Evolutionary conservation across 2,888 invertebrate genomes (phyloP).

Genomic region (Andrena haemorrhoa): DNA sequence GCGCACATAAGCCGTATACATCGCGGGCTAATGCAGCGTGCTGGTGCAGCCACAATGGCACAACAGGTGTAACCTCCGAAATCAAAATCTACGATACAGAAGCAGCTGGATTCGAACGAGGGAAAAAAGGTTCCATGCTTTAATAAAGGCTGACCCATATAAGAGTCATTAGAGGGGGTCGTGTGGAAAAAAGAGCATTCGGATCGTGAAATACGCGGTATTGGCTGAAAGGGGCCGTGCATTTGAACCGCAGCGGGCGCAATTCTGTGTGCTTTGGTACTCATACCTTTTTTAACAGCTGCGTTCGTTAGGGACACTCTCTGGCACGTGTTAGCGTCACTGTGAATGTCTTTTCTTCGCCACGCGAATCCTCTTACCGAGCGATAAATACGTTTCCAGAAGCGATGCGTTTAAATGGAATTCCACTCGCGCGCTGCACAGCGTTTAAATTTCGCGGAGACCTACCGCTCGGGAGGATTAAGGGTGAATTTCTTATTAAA

Average conservation of each 20-base stretch:
- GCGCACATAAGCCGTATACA: not conserved
- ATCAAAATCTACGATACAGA: slow-evolving; percentile 24
- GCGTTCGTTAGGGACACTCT: not conserved
- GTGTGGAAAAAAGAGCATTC: slow-evolving; percentile 35
- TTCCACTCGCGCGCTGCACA: not conserved
- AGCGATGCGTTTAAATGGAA: not conserved
- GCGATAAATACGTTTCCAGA: not conserved
- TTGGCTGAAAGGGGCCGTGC: slow-evolving; percentile 19
- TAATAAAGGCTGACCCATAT: slow-evolving; percentile 57
- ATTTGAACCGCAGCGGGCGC: not conserved
- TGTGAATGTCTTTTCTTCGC: not conserved
- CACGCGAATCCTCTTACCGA: not conserved
- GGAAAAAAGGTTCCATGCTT: slow-evolving; percentile 12
- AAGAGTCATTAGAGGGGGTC: slow-evolving; percentile 40
- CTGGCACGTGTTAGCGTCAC: not conserved
- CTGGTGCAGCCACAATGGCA: not conserved
- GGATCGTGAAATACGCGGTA: slow-evolving; percentile 46
- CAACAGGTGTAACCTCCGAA: slow-evolving; percentile 23
- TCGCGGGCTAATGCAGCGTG: not conserved
- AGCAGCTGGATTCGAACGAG: not conserved
- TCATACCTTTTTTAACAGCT: not conserved
- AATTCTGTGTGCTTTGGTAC: slow-evolving; percentile 4
- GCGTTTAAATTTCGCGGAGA: not conserved
- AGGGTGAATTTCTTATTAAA: slow-evolving; percentile 16
- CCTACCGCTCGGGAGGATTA: slow-evolving; percentile 3